Evolutionary conservation across 2,888 invertebrate genomes (phyloP), one percentile per base, ranked within the genome.

Genomic region (Drosophila silvestris): DNA sequence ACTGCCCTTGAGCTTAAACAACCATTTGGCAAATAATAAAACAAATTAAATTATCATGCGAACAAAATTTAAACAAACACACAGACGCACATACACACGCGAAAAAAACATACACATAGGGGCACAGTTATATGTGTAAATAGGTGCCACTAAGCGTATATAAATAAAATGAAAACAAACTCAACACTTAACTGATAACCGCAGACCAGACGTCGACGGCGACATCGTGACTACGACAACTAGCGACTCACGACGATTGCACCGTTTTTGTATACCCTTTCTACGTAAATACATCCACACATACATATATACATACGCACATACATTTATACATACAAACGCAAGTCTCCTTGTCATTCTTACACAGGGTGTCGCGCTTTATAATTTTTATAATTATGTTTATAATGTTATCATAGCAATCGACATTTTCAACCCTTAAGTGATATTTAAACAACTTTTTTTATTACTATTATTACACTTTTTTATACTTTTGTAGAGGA

Each of bases 91-190:
- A 58, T 28, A 56, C 57, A 57, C 5, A 26, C 30, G 22, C 16
- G 22, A 26, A 47, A 14, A 52, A 19, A 35, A 57, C n/a, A 64
- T 50, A 69, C 9, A 35, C 6, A 69, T 19, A 53, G 26, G 50
- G 51, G 14, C 52, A 63, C 61, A 53, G 37, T 39, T 33, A 57
- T 57, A 32, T 74, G 65, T 65, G 86, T 74, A 81, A 76, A 85
- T 85, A 90, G 81, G 76, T 77, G 86, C 69, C 81, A 78, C 78
- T 83, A 88, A 88, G 82, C 71, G 82, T 64, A 89, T 68, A 82
- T 70, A 74, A 61, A 71, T 63, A 72, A 80, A 78, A 85, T 65
- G 67, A 85, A 89, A 90, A 90, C 86, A 90, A 81, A 85, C 72
- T 75, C 63, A 73, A 78, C 66, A 67, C 68, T 68, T 37, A 63